A percentile compares a stretch with the other conserved stretches of the same genome.
Conservation (phyloP, 2,113 vertebrate genomes). For the Bostrychus sinensis region DNA sequence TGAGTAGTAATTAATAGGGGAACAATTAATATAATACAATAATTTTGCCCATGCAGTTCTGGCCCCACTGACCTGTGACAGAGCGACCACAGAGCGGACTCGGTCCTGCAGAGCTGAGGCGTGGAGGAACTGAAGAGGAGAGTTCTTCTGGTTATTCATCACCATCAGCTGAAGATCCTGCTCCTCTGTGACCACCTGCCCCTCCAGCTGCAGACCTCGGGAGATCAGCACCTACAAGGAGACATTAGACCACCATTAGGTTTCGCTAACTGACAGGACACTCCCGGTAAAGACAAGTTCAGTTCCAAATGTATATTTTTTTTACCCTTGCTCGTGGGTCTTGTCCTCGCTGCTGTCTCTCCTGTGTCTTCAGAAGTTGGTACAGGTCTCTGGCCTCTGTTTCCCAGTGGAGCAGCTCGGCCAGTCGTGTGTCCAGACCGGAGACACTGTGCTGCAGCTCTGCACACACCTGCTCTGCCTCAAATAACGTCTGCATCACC, state of each 20-base stretch:
- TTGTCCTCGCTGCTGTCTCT: conserved; percentile 54
- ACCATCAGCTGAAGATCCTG: conserved; percentile 82
- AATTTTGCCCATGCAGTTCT: background rate
- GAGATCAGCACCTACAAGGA: conserved; percentile 82
- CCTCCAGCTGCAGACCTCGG: conserved; percentile 82
- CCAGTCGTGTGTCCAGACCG: conserved; percentile 76
- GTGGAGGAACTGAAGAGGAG: conserved; percentile 79
- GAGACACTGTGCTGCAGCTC: conserved; percentile 76
- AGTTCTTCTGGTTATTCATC: conserved; percentile 74
- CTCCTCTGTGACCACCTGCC: conserved; percentile 85
- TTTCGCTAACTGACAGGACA: too few relatives aligned
- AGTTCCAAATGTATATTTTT: background rate
- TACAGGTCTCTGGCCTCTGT: conserved; percentile 74
- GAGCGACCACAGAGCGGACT: conserved; percentile 80
- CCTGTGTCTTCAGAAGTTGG: conserved; percentile 61
- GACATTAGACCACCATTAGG: background rate
- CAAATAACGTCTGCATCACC: conserved; percentile 73
- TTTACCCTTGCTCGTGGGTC: conserved; percentile 71
- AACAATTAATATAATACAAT: too few relatives aligned
- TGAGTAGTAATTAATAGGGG: too few relatives aligned
- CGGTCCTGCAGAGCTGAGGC: conserved; percentile 78
- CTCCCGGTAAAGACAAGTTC: too few relatives aligned
- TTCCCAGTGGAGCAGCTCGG: conserved; percentile 81
- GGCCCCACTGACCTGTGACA: conserved; percentile 80
- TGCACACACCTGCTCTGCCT: conserved; percentile 74